These are phyloP conservation scores for Sycobia sp. DNA, from an alignment of 1,140 invertebrate genomes.

Conservation along the genomic window DNA sequence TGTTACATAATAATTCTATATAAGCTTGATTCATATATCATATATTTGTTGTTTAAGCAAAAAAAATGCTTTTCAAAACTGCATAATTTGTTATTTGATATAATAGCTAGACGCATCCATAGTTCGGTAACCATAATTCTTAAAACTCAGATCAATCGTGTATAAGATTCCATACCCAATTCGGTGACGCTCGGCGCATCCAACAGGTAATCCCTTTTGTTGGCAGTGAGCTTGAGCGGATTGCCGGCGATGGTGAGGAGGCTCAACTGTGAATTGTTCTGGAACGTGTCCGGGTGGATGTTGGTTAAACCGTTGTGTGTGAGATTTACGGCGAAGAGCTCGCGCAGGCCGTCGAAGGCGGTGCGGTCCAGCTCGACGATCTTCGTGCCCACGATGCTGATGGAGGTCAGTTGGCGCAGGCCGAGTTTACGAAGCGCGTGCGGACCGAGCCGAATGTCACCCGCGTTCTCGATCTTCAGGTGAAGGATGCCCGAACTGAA, in stretches of 20 bases:
- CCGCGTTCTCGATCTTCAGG: slow-evolving; percentile 50
- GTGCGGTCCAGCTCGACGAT: slow-evolving; percentile 56
- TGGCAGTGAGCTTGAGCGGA: slow-evolving; percentile 64
- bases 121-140: too few relatives aligned
- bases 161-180: slow-evolving; percentile 54
- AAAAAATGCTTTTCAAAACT: too few relatives aligned
- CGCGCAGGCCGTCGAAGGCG: slow-evolving; percentile 69
- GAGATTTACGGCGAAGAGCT: slow-evolving; percentile 71
- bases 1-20: too few relatives aligned
- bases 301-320: slow-evolving; percentile 68
- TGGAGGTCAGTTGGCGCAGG: slow-evolving; percentile 53
- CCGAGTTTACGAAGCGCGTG: slow-evolving; percentile 47
- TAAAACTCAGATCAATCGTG: too few relatives aligned
- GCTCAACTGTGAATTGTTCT: slow-evolving; percentile 67
- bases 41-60: too few relatives aligned
- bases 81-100: too few relatives aligned
- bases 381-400: slow-evolving; percentile 54
- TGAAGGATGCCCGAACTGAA: slow-evolving; percentile 51
- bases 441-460: slow-evolving; percentile 48
- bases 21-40: too few relatives aligned
- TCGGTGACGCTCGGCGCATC: slow-evolving; percentile 70
- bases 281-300: slow-evolving; percentile 71
- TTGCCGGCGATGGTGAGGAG: slow-evolving; percentile 72
- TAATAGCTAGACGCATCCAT: too few relatives aligned
- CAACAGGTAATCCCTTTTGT: slow-evolving; percentile 60